Percentiles rank a stretch among this genome's conserved stretches.
Evolutionary conservation across 2,113 vertebrate genomes (phyloP).

Genomic region (Gobiocypris rarus): DNA sequence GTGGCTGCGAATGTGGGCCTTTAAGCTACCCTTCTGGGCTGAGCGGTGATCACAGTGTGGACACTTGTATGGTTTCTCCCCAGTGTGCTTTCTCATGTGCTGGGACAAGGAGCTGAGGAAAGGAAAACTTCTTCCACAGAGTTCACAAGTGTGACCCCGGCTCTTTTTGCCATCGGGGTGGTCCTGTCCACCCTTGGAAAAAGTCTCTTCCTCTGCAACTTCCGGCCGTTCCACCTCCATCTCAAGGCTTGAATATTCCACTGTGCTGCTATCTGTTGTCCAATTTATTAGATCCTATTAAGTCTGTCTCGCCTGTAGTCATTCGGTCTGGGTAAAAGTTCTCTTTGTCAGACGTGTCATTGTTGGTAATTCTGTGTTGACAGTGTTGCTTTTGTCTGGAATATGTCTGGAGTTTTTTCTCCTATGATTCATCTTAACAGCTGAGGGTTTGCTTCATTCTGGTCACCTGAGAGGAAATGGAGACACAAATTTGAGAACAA

Average conservation of each 20-base stretch:
- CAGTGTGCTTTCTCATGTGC: conserved; percentile 97
- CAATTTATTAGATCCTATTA: conserved; percentile 50
- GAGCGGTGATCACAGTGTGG: conserved; percentile 95
- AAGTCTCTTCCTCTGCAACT: conserved; percentile 62
- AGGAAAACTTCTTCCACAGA: conserved; percentile 93
- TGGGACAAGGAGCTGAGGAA: conserved; percentile 96
- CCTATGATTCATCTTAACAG: conserved; percentile 37
- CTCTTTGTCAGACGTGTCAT: conserved; percentile 18
- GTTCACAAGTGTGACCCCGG: conserved; percentile 87
- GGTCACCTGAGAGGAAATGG: conserved; percentile 59
- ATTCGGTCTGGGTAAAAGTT: conserved; percentile 49
- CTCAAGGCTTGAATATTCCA: conserved; percentile 56
- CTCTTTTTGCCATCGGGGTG: conserved; percentile 77
- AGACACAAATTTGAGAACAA: conserved; percentile 25
- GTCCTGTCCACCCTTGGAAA: conserved; percentile 63
- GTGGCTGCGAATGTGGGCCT: conserved; percentile 94
- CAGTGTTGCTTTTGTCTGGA: conserved; percentile 54
- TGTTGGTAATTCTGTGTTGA: conserved; percentile 18
- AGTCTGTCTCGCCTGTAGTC: conserved; percentile 56
- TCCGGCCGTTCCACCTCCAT: conserved; percentile 81
- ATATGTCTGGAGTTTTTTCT: conserved; percentile 39
- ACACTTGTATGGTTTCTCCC: conserved; percentile 97
- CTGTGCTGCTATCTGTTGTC: conserved; percentile 46
- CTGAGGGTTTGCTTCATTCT: conserved; percentile 44
- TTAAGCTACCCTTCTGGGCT: conserved; percentile 96